Base-by-base conservation (phyloP, 1,140 invertebrate species). In the Triops longicaudatus region DNA sequence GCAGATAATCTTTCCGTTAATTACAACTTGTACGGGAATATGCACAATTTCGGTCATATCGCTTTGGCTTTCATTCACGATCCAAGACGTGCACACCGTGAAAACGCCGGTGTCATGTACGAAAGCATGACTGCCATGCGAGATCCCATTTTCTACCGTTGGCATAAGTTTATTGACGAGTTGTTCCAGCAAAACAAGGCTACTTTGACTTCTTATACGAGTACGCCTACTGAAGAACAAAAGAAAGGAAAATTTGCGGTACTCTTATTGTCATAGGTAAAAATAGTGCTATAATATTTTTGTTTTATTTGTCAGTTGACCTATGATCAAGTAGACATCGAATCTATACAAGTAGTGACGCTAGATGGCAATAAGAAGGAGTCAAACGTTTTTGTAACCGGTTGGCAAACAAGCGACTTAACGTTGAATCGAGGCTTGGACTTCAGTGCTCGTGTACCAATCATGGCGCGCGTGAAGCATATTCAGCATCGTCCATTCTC, bases 141-240 rank as follows among this genome's bases (percentile, higher is more conserved):
- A 14, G 93, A 95, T 84, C 93, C 93, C 0, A 84, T 92, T 10
- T 95, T 95, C 85, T 95, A 94, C 83, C 88, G 91, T 81, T 94
- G 90, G 90, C 93, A 95, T 80, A 89, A 90, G 4, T 91, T 89
- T 80, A 86, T 95, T 26, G 92, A 95, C 80, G 88, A 93, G 75
- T 85, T 95, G 4, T 94, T 95, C 85, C 86, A 89, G 78, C 87
- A 91, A 80, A 90, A 91, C 83, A 95, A 95, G 83, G 87, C 86
- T 31, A 89, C 89, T 6, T 83, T 94, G 26, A 84, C 88, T 1
- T 83, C 87, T 74, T 92, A 92, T 79, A 87, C 50, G 50, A 17
- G 17, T 63, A 63, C 50, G 17, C 50, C 50, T 10, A 63, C 83
- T 0, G 80, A 82, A 14, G 84, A 88, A 78, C 85, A 89, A 82